phyloP scores from a whole-genome alignment of 1,140 invertebrate genomes.

The Berghia stephanieae region DNA sequence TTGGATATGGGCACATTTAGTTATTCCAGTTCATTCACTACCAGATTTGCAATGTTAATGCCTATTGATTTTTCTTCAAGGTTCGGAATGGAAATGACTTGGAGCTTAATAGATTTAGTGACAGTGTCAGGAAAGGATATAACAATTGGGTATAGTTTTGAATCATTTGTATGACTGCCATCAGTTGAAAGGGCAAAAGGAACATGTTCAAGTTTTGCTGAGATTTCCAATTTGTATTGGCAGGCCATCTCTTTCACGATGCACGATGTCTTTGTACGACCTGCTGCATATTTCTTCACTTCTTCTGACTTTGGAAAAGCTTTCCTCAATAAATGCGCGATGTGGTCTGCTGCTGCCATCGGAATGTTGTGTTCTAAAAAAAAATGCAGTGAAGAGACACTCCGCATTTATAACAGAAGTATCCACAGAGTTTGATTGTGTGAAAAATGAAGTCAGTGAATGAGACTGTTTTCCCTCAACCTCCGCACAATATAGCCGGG shows the following conservation, averaged over 20 bases:
- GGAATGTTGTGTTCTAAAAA: background rate
- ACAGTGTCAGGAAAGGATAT: background rate
- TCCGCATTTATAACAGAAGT: background rate
- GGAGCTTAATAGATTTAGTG: background rate
- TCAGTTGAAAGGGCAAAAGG: background rate
- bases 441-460: background rate
- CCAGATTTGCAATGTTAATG: no score
- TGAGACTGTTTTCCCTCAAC: background rate
- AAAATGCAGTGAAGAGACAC: slow-evolving; percentile 11
- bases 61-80: no score
- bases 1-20: no score
- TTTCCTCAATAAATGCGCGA: background rate
- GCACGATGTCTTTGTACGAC: background rate
- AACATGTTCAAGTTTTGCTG: background rate
- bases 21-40: no score
- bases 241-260: background rate
- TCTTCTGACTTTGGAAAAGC: background rate
- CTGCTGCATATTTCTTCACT: background rate
- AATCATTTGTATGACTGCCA: slow-evolving; percentile 1
- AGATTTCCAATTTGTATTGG: background rate
- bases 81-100: background rate
- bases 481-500: no score
- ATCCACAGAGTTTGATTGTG: background rate
- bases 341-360: background rate
- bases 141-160: background rate